phyloP scores from a whole-genome alignment of 2,113 vertebrate genomes.

The Pungitius pungitius region DNA sequence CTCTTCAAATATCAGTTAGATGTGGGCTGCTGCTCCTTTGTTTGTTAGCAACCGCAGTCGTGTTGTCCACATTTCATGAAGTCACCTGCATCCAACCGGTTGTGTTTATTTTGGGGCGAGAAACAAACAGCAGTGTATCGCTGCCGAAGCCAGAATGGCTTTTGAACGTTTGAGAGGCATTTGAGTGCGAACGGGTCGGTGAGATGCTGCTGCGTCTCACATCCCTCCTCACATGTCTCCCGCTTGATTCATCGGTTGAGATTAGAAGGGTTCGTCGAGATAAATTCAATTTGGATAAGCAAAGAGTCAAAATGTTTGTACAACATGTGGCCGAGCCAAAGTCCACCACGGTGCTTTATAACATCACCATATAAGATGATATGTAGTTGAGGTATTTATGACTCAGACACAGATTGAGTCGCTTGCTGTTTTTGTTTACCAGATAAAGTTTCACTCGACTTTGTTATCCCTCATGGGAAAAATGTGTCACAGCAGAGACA shows the following conservation, averaged over 20 bases:
- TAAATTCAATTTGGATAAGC: constrained; percentile 28
- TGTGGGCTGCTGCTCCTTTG: constrained; percentile 32
- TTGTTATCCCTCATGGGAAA: not conserved
- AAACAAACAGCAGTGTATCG: not conserved
- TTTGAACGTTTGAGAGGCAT: constrained; percentile 16
- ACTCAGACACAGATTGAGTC: constrained; percentile 18
- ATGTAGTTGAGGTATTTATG: constrained; percentile 1
- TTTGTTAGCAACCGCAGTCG: constrained; percentile 55
- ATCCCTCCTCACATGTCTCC: constrained; percentile 1
- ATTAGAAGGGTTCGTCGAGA: constrained; percentile 14
- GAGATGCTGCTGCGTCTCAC: not conserved
- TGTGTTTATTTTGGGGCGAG: constrained; percentile 46
- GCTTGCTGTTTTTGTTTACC: constrained; percentile 9
- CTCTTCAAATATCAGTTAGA: not conserved
- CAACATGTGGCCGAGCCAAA: constrained; percentile 13
- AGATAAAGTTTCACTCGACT: constrained; percentile 1
- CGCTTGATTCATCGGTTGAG: constrained; percentile 31
- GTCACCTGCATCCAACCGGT: constrained; percentile 35
- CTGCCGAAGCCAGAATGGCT: constrained; percentile 7
- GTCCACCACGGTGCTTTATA: constrained; percentile 2
- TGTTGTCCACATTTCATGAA: constrained; percentile 26
- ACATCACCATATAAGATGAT: constrained; percentile 46
- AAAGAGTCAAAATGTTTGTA: constrained; percentile 39
- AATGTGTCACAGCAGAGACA: constrained; percentile 12
- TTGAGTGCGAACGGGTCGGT: constrained; percentile 12